Evolutionary conservation across 2,113 vertebrate species (phyloP).

Genomic region (Ammodytes dubius): DNA sequence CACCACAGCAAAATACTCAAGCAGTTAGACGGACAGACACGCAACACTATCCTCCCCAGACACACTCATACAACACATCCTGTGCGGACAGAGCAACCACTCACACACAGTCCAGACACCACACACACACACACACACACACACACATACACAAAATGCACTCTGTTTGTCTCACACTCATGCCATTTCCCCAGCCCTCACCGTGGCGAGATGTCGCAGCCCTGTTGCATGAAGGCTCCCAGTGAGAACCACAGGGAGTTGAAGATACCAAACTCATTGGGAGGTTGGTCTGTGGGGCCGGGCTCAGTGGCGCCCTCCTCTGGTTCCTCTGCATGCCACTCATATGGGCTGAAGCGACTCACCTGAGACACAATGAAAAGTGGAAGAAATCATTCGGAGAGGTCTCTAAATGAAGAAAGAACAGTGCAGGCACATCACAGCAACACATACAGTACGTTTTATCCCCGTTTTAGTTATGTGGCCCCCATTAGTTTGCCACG

Average conservation of each 20-base stretch:
- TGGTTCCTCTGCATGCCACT: conserved; percentile 98
- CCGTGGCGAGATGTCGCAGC: conserved; percentile 99
- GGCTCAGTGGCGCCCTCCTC: conserved; percentile 93
- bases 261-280: conserved; percentile 99
- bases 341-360: conserved; percentile 98
- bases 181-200: conserved; percentile 72
- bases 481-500: too few species aligned
- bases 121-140: not conserved
- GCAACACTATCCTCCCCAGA: conserved; percentile 7
- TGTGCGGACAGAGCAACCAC: too few species aligned
- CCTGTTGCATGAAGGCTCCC: conserved; percentile 99
- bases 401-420: not conserved
- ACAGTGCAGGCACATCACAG: not conserved
- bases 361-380: conserved; percentile 58
- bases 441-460: not conserved
- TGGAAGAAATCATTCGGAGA: not conserved
- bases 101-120: too few species aligned
- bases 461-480: too few species aligned
- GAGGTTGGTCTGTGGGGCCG: conserved; percentile 94
- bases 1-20: conserved; percentile 31
- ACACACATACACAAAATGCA: conserved; percentile 15
- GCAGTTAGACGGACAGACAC: conserved; percentile 33
- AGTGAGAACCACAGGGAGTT: conserved; percentile 99
- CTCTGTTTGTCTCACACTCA: conserved; percentile 26
- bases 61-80: conserved; percentile 30